phyloP scores from a whole-genome alignment of 2,888 invertebrate genomes.

The Xylocampa areola region DNA sequence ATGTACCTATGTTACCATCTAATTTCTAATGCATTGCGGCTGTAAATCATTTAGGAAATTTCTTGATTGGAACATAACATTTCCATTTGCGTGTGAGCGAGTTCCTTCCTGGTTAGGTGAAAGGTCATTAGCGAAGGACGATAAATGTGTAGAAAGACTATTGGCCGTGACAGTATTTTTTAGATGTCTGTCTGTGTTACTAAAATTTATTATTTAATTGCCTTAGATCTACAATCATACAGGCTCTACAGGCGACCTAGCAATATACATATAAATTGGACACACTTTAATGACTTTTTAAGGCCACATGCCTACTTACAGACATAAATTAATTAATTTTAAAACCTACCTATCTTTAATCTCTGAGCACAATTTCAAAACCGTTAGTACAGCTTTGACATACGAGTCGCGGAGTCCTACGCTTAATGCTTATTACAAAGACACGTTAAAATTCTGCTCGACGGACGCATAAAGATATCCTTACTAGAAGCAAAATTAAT shows the following conservation, averaged over 20 bases:
- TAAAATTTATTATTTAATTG: no score
- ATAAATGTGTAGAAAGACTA: not conserved
- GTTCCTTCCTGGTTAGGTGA: slow-evolving; percentile 21
- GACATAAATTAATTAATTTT: no score
- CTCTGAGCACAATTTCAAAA: slow-evolving; percentile 14
- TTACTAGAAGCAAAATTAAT: slow-evolving; percentile 75
- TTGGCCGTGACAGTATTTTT: no score
- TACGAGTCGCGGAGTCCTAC: slow-evolving; percentile 27
- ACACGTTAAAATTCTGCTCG: slow-evolving; percentile 71
- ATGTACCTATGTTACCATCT: slow-evolving; percentile 24
- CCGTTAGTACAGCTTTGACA: slow-evolving; percentile 27
- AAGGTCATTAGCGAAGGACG: slow-evolving; percentile 5
- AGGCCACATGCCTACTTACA: no score
- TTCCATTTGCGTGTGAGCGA: slow-evolving; percentile 12
- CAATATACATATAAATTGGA: no score
- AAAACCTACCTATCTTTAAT: no score
- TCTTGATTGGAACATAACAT: slow-evolving; percentile 38
- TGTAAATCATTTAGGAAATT: slow-evolving; percentile 42
- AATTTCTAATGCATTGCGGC: slow-evolving; percentile 32
- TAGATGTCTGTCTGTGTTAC: no score
- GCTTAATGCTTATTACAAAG: slow-evolving; percentile 64
- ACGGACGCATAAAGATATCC: slow-evolving; percentile 76
- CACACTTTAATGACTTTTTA: no score
- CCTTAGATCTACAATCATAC: not conserved
- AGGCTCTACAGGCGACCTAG: no score